These are phyloP conservation scores for Scaptomyza graminum DNA, from an alignment of 1,140 invertebrate species.

Conservation along the genomic window DNA sequence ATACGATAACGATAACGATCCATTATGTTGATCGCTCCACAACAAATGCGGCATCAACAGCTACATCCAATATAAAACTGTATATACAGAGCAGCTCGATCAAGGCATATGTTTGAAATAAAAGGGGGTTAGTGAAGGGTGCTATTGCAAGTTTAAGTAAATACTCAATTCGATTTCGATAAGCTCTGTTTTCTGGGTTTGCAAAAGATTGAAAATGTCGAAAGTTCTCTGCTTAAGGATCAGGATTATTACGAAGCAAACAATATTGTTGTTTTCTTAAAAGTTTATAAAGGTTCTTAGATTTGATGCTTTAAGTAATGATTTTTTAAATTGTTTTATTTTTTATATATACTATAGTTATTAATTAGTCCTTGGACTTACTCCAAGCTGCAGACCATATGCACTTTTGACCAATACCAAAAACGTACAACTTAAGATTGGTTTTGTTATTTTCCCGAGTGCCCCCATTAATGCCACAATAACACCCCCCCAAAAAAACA, in stretches of 20 bases:
- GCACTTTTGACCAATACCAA: constrained; percentile 43
- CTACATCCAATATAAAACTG: constrained; percentile 19
- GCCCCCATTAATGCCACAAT: constrained; percentile 39
- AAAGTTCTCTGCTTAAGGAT: not conserved
- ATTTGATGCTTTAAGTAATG: not conserved
- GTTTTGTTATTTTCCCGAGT: constrained; percentile 18
- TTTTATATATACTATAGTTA: constrained; percentile 7
- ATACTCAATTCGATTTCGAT: constrained; percentile 5
- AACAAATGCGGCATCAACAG: constrained; percentile 6
- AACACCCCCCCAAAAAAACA: constrained; percentile 14
- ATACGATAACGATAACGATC: constrained; percentile 10
- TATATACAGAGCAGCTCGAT: constrained; percentile 41
- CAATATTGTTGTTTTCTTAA: not conserved
- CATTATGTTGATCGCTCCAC: constrained; percentile 7
- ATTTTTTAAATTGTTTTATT: no score
- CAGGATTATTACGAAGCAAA: not conserved
- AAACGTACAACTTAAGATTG: constrained; percentile 19
- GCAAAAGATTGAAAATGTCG: not conserved
- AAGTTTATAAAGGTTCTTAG: not conserved
- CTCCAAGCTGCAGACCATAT: constrained; percentile 10
- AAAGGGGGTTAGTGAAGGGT: constrained; percentile 17
- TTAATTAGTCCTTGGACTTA: constrained; percentile 16
- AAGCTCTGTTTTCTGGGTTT: constrained; percentile 2
- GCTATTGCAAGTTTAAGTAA: constrained; percentile 3
- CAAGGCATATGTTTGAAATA: constrained; percentile 26